Conservation (phyloP, 2,113 vertebrate genomes). For the Lophochroa leadbeateri region DNA sequence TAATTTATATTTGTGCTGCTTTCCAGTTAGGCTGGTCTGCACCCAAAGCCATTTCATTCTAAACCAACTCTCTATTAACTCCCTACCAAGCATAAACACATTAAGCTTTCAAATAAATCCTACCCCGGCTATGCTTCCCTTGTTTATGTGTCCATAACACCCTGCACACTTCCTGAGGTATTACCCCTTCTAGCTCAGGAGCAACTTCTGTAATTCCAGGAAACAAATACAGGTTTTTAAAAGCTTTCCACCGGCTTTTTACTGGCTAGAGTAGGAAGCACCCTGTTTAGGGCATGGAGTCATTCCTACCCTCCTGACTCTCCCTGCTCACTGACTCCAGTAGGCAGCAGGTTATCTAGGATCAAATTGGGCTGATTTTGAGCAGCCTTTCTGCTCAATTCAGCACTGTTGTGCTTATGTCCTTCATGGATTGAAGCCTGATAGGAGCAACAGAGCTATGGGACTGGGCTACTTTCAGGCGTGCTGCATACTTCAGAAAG, state of each 20-base stretch:
- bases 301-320: not conserved
- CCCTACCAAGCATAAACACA: not conserved
- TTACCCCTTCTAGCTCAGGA: not conserved
- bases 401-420: not conserved
- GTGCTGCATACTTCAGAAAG: not conserved
- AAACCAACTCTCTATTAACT: not conserved
- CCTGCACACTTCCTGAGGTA: not conserved
- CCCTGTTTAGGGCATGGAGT: not conserved
- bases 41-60: not conserved
- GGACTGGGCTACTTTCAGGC: not conserved
- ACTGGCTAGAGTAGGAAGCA: not conserved
- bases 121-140: not conserved
- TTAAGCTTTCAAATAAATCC: not conserved
- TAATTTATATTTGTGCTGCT: not conserved
- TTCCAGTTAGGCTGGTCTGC: not conserved
- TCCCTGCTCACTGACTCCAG: not conserved
- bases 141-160: not conserved
- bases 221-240: not conserved
- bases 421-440: not conserved
- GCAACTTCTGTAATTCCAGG: not conserved
- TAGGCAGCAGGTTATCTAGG: not conserved
- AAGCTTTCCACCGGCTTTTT: not conserved
- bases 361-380: not conserved
- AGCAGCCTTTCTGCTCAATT: not conserved
- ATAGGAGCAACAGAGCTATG: not conserved